phyloP scores from a whole-genome alignment of 2,113 vertebrate species.

The Petrocephalus zakoni region DNA sequence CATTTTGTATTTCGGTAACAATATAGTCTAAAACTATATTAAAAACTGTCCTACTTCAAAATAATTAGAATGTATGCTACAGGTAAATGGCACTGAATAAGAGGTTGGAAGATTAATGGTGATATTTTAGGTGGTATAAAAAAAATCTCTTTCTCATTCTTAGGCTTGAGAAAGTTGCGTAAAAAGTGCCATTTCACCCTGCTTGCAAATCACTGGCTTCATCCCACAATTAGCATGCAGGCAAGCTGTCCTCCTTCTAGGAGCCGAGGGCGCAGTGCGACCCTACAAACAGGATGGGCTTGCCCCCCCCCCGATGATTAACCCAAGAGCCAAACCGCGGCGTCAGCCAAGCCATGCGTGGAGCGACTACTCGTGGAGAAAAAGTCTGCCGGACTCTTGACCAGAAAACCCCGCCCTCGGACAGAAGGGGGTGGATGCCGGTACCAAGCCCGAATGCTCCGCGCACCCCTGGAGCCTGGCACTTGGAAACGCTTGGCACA shows the following conservation, averaged over 20 bases:
- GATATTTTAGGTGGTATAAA: not conserved
- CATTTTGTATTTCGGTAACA: not conserved
- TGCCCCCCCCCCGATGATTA: constrained; percentile 38
- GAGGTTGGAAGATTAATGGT: not conserved
- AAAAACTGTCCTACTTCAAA: not conserved
- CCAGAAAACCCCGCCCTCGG: not conserved
- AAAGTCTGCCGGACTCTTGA: not conserved
- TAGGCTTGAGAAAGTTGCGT: not conserved
- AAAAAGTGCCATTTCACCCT: constrained; percentile 1
- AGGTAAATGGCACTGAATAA: not conserved
- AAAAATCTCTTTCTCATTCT: not conserved
- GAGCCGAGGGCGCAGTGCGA: not conserved
- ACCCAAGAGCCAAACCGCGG: constrained; percentile 29
- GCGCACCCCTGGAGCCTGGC: not conserved
- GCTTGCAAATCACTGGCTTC: constrained; percentile 12
- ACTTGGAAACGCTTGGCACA: not conserved
- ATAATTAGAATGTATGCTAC: not conserved
- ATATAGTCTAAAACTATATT: not conserved
- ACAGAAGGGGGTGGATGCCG: not conserved
- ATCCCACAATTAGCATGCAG: constrained; percentile 22
- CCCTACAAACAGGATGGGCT: constrained; percentile 26
- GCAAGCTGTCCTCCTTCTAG: constrained; percentile 14
- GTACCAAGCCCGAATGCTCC: not conserved
- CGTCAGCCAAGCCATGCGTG: not conserved
- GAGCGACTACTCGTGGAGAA: not conserved